These are phyloP conservation scores for Sebastes umbrosus DNA, from an alignment of 2,797 vertebrate genomes.

Conservation along the genomic window DNA sequence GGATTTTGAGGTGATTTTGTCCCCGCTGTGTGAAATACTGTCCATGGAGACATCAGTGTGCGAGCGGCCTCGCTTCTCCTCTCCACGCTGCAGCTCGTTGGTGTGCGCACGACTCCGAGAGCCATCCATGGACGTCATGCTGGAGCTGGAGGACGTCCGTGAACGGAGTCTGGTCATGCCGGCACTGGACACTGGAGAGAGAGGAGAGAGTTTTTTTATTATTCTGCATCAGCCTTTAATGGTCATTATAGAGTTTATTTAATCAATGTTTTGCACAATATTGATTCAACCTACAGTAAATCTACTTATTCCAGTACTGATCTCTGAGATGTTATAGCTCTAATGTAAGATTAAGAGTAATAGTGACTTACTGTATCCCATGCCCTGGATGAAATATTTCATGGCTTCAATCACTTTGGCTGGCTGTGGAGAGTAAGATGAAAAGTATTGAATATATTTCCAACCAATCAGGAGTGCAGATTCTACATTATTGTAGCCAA, in stretches of 20 bases:
- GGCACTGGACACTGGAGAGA: constrained; percentile 71
- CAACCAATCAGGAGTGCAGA: background rate
- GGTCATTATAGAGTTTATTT: background rate
- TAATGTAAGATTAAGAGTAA: background rate
- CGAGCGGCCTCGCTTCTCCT: constrained; percentile 83
- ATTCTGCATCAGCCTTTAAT: background rate
- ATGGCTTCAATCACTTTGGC: constrained; percentile 94
- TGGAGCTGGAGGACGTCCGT: constrained; percentile 89
- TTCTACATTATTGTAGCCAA: background rate
- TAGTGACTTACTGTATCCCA: constrained; percentile 94
- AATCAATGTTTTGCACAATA: background rate
- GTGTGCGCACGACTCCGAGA: constrained; percentile 84
- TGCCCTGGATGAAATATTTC: constrained; percentile 96
- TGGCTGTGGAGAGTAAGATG: constrained; percentile 79
- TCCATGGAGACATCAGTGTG: constrained; percentile 83
- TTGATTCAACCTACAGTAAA: background rate
- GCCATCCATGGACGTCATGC: constrained; percentile 84
- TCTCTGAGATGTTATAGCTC: background rate
- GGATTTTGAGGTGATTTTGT: constrained; percentile 76
- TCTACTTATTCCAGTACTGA: background rate
- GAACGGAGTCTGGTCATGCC: constrained; percentile 93
- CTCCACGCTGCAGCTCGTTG: constrained; percentile 64
- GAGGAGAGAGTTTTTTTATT: background rate
- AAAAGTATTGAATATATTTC: background rate
- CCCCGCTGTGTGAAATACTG: constrained; percentile 39